Evolutionary conservation across 2,797 vertebrate species (phyloP).

Genomic region (Rhinogobio ventralis): DNA sequence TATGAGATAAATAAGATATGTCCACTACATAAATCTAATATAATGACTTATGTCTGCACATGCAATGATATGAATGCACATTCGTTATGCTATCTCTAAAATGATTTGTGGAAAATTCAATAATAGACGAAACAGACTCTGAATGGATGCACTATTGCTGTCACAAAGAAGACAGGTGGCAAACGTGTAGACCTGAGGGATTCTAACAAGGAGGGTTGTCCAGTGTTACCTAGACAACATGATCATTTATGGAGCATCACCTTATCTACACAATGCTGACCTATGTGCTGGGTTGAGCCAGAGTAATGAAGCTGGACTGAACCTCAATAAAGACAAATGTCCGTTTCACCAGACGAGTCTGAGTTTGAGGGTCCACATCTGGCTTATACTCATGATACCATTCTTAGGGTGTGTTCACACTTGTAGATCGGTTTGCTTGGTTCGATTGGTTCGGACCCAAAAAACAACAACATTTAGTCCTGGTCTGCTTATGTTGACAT

Average conservation of each 20-base stretch:
- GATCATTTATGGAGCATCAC: conserved; percentile 25
- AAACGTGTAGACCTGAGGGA: neutral
- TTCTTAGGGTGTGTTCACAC: neutral
- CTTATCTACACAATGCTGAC: conserved; percentile 20
- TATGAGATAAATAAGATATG: too few species aligned
- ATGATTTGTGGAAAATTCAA: neutral
- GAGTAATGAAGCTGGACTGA: conserved; percentile 34
- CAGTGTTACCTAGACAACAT: conserved; percentile 35
- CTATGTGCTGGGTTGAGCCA: conserved; percentile 15
- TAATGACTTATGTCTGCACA: neutral
- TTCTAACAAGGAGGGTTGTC: conserved; percentile 7
- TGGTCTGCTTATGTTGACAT: too few species aligned
- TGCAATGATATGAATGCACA: neutral
- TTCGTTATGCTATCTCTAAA: neutral
- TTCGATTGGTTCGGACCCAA: too few species aligned
- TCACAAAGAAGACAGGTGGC: neutral
- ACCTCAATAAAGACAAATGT: conserved; percentile 39
- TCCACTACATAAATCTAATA: neutral
- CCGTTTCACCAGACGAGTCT: neutral
- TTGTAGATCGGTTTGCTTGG: too few species aligned
- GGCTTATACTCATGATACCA: neutral
- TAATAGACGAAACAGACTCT: neutral
- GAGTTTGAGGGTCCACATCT: neutral
- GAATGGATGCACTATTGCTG: neutral
- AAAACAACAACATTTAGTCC: too few species aligned